Percentiles rank a stretch among this genome's conserved stretches.
phyloP scores from a whole-genome alignment of 1,140 invertebrate genomes.

The Bombus fervidus region DNA sequence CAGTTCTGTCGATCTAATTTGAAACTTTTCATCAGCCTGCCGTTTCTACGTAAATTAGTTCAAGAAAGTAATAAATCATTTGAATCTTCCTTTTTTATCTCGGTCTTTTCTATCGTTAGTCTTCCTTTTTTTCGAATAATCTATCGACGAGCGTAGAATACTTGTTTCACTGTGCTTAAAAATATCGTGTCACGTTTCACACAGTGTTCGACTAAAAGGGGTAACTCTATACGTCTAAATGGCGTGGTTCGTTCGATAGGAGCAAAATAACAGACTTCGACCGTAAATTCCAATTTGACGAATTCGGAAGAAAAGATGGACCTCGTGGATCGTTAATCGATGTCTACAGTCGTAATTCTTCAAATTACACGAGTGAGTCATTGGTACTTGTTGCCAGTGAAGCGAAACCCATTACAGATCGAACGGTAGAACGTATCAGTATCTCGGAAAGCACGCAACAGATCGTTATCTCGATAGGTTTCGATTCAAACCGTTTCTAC shows the following conservation, averaged over 20 bases:
- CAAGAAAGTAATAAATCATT: slow-evolving; percentile 32
- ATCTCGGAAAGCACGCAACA: slow-evolving; percentile 28
- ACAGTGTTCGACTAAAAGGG: background rate
- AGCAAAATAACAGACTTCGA: background rate
- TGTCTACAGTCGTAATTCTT: slow-evolving; percentile 25
- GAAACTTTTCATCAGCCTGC: slow-evolving; percentile 25
- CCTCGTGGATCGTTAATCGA: slow-evolving; percentile 10
- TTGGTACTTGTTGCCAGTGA: slow-evolving; percentile 16
- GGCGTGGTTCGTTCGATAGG: background rate
- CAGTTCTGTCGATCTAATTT: slow-evolving; percentile 45
- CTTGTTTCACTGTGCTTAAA: background rate
- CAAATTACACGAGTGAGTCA: slow-evolving; percentile 45
- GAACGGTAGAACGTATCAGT: slow-evolving; percentile 22
- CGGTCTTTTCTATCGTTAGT: too few species aligned
- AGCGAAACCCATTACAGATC: slow-evolving; percentile 47
- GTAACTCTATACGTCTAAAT: background rate
- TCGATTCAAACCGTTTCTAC: background rate
- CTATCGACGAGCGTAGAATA: too few species aligned
- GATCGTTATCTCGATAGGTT: slow-evolving; percentile 20
- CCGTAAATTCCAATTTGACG: background rate
- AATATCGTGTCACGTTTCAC: background rate
- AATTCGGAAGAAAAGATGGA: background rate
- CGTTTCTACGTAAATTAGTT: slow-evolving; percentile 35
- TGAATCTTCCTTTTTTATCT: background rate
- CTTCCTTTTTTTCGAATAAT: too few species aligned